Conservation (phyloP, 1,140 invertebrate genomes). For the Drosophila pseudoananassae region DNA sequence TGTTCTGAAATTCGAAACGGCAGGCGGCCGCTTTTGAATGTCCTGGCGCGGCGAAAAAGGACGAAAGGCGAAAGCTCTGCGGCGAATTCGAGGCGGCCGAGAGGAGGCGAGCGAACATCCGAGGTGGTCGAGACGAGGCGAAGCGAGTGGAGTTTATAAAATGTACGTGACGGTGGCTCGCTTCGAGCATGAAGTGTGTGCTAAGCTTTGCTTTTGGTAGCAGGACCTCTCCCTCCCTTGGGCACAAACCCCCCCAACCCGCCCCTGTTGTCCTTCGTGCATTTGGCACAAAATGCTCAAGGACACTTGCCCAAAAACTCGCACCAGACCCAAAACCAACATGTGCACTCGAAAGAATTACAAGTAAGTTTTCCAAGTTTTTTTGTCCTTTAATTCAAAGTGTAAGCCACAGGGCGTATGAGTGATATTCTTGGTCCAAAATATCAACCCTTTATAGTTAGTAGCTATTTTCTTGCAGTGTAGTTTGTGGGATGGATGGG, state of each 20-base stretch:
- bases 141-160: conserved; percentile 74
- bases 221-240: no score
- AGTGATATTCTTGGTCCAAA: no score
- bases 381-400: neutral
- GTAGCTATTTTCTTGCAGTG: conserved; percentile 1
- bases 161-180: conserved; percentile 75
- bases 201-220: conserved; percentile 64
- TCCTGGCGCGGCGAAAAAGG: conserved; percentile 42
- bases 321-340: conserved; percentile 28
- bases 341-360: neutral
- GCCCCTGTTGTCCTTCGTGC: conserved; percentile 24
- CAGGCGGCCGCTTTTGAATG: conserved; percentile 59
- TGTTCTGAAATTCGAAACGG: conserved; percentile 61
- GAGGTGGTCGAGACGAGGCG: conserved; percentile 33
- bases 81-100: conserved; percentile 39
- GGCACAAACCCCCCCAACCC: no score
- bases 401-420: no score
- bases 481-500: neutral
- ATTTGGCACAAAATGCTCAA: conserved; percentile 76
- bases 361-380: neutral
- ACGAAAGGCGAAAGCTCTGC: conserved; percentile 19
- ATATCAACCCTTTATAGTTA: no score
- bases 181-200: conserved; percentile 75
- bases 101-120: neutral
- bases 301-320: conserved; percentile 61